phyloP scores from a whole-genome alignment of 2,888 invertebrate species.

The Philereme transversata region DNA sequence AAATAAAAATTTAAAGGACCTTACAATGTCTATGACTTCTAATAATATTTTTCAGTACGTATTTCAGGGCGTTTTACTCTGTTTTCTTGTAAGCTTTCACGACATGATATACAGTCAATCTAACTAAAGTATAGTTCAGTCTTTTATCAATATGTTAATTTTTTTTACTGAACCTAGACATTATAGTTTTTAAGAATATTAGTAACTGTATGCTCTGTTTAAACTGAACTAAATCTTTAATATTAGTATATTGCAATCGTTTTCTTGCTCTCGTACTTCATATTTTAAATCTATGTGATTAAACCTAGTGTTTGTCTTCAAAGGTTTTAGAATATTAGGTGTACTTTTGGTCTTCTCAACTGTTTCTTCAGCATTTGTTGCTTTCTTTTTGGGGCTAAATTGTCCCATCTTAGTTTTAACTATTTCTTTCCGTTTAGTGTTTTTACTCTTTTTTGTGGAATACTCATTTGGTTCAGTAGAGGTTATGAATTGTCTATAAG shows the following conservation, averaged over 20 bases:
- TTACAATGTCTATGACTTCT: too few species aligned
- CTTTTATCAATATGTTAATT: too few species aligned
- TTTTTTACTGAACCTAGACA: neutral
- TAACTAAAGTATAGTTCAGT: too few species aligned
- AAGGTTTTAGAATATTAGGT: conserved; percentile 35
- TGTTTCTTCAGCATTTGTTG: conserved; percentile 21
- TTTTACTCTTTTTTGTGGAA: conserved; percentile 21
- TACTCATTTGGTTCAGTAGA: neutral
- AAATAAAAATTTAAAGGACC: too few species aligned
- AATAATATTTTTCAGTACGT: too few species aligned
- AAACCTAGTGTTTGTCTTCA: conserved; percentile 12
- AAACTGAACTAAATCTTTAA: conserved; percentile 53
- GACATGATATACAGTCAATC: too few species aligned
- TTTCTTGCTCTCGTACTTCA: conserved; percentile 67
- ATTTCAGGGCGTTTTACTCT: too few species aligned
- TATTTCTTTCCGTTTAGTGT: conserved; percentile 42
- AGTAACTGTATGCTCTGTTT: neutral
- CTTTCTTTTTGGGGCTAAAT: conserved; percentile 46
- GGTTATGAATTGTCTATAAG: conserved; percentile 62
- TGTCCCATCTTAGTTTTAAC: conserved; percentile 65
- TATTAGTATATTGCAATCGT: conserved; percentile 72
- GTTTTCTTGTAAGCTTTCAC: too few species aligned
- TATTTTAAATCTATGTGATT: conserved; percentile 50
- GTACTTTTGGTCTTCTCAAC: conserved; percentile 7
- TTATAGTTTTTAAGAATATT: too few species aligned